phyloP scores from a whole-genome alignment of 1,140 invertebrate species.

The Musca vetustissima region DNA sequence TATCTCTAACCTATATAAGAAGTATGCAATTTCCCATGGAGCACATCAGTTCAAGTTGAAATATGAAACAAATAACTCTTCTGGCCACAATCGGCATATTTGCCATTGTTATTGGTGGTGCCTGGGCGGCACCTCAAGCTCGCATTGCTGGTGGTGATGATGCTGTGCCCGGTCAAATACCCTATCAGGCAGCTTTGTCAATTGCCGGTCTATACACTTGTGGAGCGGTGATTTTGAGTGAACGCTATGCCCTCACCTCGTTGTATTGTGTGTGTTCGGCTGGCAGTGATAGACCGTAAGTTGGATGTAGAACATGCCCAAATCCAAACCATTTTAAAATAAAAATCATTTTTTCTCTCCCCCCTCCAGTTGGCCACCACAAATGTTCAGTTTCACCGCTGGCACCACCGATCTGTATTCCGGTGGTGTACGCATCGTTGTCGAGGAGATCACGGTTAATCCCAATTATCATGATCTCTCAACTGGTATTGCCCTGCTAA shows the following conservation, averaged over 20 bases:
- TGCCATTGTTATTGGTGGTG: neutral
- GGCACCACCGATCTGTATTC: conserved; percentile 43
- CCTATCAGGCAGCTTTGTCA: conserved; percentile 45
- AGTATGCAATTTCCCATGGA: too few relatives aligned
- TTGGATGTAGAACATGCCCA: conserved; percentile 5
- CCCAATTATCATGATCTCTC: conserved; percentile 39
- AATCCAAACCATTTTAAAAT: neutral
- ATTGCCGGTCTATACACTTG: conserved; percentile 44
- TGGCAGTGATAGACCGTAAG: conserved; percentile 25
- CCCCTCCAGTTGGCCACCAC: conserved; percentile 37
- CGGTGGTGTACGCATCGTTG: conserved; percentile 38
- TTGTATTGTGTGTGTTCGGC: conserved; percentile 46
- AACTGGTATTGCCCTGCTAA: conserved; percentile 42
- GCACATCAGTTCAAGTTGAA: neutral
- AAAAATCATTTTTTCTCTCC: neutral
- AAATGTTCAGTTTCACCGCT: conserved; percentile 38
- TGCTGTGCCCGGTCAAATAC: conserved; percentile 42
- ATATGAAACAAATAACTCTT: conserved; percentile 4
- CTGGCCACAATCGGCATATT: neutral
- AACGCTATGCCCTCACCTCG: conserved; percentile 41
- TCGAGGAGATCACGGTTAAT: conserved; percentile 41
- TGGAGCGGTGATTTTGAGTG: conserved; percentile 41
- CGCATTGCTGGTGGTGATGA: conserved; percentile 43
- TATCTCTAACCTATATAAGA: too few relatives aligned
- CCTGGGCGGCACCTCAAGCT: neutral